phyloP scores from a whole-genome alignment of 2,888 invertebrate genomes.

The Smittia sp. region DNA sequence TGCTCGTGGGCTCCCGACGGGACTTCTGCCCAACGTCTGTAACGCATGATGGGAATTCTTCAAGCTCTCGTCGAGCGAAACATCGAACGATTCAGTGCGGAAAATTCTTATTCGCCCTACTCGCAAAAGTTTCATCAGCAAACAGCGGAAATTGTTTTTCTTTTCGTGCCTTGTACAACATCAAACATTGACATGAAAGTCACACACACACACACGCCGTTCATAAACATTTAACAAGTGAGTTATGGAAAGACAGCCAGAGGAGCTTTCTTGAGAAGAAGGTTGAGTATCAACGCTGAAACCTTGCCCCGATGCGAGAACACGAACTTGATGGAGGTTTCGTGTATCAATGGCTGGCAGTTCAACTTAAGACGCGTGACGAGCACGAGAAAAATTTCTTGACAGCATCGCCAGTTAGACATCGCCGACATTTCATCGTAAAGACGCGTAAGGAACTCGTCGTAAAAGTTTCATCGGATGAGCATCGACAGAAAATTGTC shows the following conservation, averaged over 20 bases:
- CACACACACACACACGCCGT: conserved; percentile 1
- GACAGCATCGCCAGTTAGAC: too few species aligned
- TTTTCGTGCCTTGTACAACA: background rate
- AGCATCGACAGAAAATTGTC: background rate
- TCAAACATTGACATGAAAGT: conserved; percentile 29
- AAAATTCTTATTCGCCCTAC: conserved; percentile 5
- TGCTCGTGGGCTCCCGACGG: background rate
- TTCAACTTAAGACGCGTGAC: too few species aligned
- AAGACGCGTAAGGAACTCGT: background rate
- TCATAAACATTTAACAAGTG: conserved; percentile 15
- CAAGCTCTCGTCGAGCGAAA: background rate
- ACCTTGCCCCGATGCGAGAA: background rate
- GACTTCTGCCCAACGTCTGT: background rate
- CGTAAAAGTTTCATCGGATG: background rate
- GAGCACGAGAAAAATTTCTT: too few species aligned
- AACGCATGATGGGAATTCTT: background rate
- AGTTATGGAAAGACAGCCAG: background rate
- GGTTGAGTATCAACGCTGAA: background rate
- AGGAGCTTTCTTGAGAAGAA: background rate
- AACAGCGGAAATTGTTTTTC: conserved; percentile 21
- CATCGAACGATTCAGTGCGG: background rate
- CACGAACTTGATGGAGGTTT: too few species aligned
- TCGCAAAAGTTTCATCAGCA: background rate
- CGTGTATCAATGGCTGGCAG: too few species aligned
- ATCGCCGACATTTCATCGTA: too few species aligned